Evolutionary conservation across 2,797 vertebrate species (phyloP).

Genomic region (Myoxocephalus aenaeus): DNA sequence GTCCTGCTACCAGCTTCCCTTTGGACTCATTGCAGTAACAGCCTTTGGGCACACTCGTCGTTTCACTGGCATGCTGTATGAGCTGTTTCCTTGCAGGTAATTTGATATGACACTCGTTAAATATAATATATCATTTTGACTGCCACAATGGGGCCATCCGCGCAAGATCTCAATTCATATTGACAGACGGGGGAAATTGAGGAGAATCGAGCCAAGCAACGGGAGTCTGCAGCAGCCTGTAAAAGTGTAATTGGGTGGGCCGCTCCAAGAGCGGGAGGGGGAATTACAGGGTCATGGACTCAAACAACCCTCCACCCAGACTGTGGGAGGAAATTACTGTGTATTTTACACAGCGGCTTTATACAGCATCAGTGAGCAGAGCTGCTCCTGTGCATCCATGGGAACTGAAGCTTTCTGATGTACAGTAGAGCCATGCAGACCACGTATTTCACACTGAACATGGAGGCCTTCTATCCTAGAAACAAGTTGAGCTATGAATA

Average conservation of each 20-base stretch:
- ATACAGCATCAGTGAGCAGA: conserved; percentile 58
- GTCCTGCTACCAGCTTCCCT: conserved; percentile 45
- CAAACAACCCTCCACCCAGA: conserved; percentile 59
- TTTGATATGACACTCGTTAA: conserved; percentile 69
- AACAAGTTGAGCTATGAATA: conserved; percentile 21
- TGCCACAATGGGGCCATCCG: conserved; percentile 64
- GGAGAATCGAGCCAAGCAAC: conserved; percentile 56
- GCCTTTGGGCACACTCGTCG: conserved; percentile 47
- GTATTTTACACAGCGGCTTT: conserved; percentile 62
- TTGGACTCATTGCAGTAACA: conserved; percentile 50
- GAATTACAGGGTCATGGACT: conserved; percentile 70
- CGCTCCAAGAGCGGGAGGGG: conserved; percentile 42
- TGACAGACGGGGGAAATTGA: conserved; percentile 69
- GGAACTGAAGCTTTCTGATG: conserved; percentile 48
- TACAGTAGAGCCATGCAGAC: conserved; percentile 28
- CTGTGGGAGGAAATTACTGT: conserved; percentile 66
- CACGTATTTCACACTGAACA: conserved; percentile 34
- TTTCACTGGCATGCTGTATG: conserved; percentile 64
- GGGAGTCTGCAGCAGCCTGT: conserved; percentile 54
- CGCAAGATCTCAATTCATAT: conserved; percentile 66
- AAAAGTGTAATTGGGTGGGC: conserved; percentile 69
- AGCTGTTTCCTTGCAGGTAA: conserved; percentile 68
- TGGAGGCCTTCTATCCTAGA: conserved; percentile 11
- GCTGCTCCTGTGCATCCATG: conserved; percentile 38
- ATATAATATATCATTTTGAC: conserved; percentile 72